These are phyloP conservation scores for Antedon mediterranea DNA, from an alignment of 53 echinoderm and acorn worm genomes.

Conservation along the genomic window DNA sequence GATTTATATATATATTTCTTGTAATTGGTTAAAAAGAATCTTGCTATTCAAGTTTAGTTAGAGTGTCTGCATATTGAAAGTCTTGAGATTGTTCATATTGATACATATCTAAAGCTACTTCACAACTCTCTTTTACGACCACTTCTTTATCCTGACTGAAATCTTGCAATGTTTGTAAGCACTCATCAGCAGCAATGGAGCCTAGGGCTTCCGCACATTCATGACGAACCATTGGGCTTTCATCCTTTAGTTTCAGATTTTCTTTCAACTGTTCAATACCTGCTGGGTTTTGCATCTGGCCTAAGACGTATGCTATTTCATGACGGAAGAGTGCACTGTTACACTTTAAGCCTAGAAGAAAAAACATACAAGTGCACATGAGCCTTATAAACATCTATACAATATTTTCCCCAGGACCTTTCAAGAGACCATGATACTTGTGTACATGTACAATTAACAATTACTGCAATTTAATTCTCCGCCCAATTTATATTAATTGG, in stretches of 20 bases:
- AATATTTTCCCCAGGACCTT: too few species aligned
- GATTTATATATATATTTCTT: too few species aligned
- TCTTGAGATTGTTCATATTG: slow-evolving; percentile 65
- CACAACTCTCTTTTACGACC: slow-evolving; percentile 89
- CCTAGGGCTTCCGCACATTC: slow-evolving; percentile 97
- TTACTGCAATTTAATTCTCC: too few species aligned
- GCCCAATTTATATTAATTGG: too few species aligned
- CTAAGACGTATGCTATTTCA: slow-evolving; percentile 90
- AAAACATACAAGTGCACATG: too few species aligned
- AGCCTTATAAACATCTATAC: too few species aligned
- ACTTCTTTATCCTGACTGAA: slow-evolving; percentile 50
- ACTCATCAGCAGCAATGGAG: slow-evolving; percentile 67
- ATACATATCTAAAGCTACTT: slow-evolving; percentile 85
- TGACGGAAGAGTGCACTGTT: slow-evolving; percentile 88
- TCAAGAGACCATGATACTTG: too few species aligned
- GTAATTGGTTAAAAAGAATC: not conserved
- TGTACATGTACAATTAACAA: too few species aligned
- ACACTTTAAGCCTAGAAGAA: slow-evolving; percentile 65
- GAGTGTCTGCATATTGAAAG: slow-evolving; percentile 85
- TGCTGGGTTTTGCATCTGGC: slow-evolving; percentile 93
- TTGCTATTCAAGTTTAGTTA: slow-evolving; percentile 19
- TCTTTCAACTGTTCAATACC: slow-evolving; percentile 50
- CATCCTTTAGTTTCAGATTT: slow-evolving; percentile 20
- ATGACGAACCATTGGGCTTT: slow-evolving; percentile 87
- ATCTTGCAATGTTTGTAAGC: slow-evolving; percentile 49